Conservation (phyloP, 2,888 invertebrate genomes). For the Nomada fabriciana region DNA sequence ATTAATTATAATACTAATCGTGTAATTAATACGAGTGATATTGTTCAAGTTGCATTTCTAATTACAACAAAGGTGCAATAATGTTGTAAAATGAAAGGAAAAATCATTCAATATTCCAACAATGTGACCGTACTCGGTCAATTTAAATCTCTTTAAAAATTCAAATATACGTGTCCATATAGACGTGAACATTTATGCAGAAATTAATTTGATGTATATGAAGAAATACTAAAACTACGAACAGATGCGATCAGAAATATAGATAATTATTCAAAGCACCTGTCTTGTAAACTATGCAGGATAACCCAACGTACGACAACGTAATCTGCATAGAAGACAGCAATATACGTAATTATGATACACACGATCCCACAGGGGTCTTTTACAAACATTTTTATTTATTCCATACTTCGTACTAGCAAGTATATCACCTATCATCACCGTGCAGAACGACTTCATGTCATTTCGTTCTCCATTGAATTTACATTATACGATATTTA, state of each 20-base stretch:
- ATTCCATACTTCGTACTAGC: conserved; percentile 46
- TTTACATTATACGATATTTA: conserved; percentile 33
- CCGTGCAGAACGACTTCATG: conserved; percentile 37
- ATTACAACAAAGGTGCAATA: not conserved
- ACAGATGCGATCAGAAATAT: conserved; percentile 23
- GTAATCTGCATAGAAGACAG: conserved; percentile 94
- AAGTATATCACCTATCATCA: conserved; percentile 49
- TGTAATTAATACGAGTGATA: not conserved
- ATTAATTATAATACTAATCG: conserved; percentile 38
- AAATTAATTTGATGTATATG: conserved; percentile 19
- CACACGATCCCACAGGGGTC: conserved; percentile 95
- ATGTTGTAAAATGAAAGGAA: not conserved
- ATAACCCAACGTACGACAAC: conserved; percentile 94
- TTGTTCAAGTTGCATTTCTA: conserved; percentile 8
- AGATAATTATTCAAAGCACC: conserved; percentile 82
- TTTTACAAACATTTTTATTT: conserved; percentile 87
- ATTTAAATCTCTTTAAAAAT: conserved; percentile 20
- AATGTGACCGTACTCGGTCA: not conserved
- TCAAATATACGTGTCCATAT: conserved; percentile 15
- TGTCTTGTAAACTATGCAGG: conserved; percentile 91
- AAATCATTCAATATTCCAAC: conserved; percentile 1
- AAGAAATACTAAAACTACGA: conserved; percentile 19
- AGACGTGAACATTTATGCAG: conserved; percentile 19
- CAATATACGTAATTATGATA: conserved; percentile 91
- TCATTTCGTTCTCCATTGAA: conserved; percentile 48